Percentiles rank a stretch among this genome's conserved stretches.
phyloP scores from a whole-genome alignment of 2,797 vertebrate genomes.

The Aselliscus stoliczkanus region DNA sequence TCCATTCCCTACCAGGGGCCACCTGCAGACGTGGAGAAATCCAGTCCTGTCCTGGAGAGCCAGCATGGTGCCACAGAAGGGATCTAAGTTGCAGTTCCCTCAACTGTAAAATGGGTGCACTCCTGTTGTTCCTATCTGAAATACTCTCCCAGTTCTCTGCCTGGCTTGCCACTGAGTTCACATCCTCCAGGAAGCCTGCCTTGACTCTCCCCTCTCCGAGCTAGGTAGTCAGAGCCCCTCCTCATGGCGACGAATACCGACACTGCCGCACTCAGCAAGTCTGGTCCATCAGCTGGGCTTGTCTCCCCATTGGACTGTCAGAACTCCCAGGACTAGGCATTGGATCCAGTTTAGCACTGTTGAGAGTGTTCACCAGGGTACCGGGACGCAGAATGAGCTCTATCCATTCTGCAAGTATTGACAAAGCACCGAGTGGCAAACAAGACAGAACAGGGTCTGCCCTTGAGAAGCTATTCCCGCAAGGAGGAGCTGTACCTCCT shows the following conservation, averaged over 20 bases:
- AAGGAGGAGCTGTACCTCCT: neutral
- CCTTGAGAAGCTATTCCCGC: neutral
- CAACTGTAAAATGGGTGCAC: neutral
- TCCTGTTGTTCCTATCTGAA: neutral
- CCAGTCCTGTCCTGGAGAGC: neutral
- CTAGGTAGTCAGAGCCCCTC: neutral
- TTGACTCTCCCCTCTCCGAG: neutral
- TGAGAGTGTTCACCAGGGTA: neutral
- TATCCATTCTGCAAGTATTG: neutral
- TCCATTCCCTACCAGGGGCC: neutral
- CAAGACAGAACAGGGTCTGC: neutral
- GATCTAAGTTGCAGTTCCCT: neutral
- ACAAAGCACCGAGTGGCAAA: neutral
- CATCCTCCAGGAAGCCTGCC: neutral
- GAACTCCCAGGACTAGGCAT: neutral
- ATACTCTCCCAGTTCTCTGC: neutral
- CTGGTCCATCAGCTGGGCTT: neutral
- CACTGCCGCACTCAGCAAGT: neutral
- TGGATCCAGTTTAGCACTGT: neutral
- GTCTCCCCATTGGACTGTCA: neutral
- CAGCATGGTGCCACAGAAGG: neutral
- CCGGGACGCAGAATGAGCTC: neutral
- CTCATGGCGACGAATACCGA: neutral
- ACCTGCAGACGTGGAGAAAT: neutral
- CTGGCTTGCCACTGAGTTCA: neutral